Conservation (phyloP, 2,888 invertebrate genomes). For the Drosophila algonquin region DNA sequence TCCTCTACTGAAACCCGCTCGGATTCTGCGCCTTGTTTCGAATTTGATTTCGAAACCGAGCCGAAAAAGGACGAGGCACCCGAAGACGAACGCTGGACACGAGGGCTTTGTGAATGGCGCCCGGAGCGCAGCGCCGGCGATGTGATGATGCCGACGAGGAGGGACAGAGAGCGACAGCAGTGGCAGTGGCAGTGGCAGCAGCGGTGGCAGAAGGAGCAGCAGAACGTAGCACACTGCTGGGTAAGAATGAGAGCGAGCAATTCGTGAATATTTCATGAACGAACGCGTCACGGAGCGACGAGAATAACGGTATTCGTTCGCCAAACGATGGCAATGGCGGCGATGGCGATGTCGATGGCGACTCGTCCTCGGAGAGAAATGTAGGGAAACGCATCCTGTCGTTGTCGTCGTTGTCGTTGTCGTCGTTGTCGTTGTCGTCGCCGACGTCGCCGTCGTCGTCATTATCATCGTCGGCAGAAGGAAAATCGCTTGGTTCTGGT, state of each 20-base stretch:
- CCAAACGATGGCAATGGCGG: constrained; percentile 47
- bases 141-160: constrained; percentile 26
- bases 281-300: constrained; percentile 50
- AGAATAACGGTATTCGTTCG: not conserved
- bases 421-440: constrained; percentile 46
- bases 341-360: constrained; percentile 37
- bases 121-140: constrained; percentile 41
- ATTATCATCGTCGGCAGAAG: constrained; percentile 51
- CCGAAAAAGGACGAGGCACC: constrained; percentile 30
- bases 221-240: constrained; percentile 40
- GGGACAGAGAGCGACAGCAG: constrained; percentile 22
- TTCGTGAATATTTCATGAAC: constrained; percentile 81
- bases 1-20: constrained; percentile 39
- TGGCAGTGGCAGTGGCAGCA: not conserved
- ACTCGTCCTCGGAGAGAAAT: constrained; percentile 60
- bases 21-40: constrained; percentile 78
- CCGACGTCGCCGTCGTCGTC: constrained; percentile 33
- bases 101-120: constrained; percentile 36
- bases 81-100: constrained; percentile 21
- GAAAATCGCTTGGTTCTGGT: constrained; percentile 46
- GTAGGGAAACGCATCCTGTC: constrained; percentile 71
- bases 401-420: constrained; percentile 28
- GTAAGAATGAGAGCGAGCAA: constrained; percentile 78
- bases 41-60: constrained; percentile 51
- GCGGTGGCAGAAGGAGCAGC: not conserved